phyloP scores from a whole-genome alignment of 1,140 invertebrate genomes.

The Scylla paramamosain region DNA sequence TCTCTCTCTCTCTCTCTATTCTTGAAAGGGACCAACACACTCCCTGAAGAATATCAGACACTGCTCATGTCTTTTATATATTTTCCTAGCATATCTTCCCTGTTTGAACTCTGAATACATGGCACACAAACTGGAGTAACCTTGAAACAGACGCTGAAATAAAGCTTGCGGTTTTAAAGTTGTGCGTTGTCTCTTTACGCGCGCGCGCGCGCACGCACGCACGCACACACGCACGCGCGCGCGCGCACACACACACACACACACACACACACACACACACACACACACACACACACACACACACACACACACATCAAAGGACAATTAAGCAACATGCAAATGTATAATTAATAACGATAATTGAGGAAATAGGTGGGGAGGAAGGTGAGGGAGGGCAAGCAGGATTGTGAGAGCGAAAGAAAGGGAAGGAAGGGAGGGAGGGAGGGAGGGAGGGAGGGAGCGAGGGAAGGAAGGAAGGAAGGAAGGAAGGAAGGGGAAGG shows the following conservation, averaged over 20 bases:
- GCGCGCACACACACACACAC: neutral
- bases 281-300: slow-evolving; percentile 9
- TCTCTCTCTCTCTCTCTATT: slow-evolving; percentile 34
- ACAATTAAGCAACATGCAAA: neutral
- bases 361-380: neutral
- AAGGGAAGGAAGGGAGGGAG: neutral
- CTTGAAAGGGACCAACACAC: no score
- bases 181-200: neutral
- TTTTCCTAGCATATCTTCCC: no score
- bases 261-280: neutral
- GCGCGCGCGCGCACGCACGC: neutral
- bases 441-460: no score
- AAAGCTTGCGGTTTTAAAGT: no score
- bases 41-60: no score
- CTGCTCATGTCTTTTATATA: no score
- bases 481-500: slow-evolving; percentile 10
- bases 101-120: no score
- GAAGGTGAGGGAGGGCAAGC: neutral
- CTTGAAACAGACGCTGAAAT: no score
- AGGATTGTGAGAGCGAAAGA: neutral
- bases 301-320: neutral
- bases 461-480: neutral
- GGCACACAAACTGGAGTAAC: no score
- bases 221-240: neutral
- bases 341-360: neutral